Percentiles rank a stretch among this genome's conserved stretches.
Evolutionary conservation across 2,797 vertebrate species (phyloP).

Genomic region (Darevskia nairensis): DNA sequence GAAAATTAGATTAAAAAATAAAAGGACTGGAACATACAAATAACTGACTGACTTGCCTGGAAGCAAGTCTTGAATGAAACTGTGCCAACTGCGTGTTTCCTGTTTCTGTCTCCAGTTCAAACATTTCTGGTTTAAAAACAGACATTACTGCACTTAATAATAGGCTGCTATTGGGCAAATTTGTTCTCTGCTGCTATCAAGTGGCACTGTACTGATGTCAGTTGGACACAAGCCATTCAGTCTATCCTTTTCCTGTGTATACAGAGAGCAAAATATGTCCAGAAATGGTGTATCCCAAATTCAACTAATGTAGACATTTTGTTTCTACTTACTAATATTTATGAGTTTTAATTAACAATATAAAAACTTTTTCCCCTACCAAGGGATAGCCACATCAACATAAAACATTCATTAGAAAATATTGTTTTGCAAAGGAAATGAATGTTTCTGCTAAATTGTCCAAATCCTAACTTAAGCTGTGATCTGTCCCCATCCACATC

Average conservation of each 20-base stretch:
- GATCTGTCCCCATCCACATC: neutral
- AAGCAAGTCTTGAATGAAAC: constrained; percentile 47
- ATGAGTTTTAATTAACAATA: neutral
- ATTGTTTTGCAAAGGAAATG: constrained; percentile 30
- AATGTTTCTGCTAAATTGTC: neutral
- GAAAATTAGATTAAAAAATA: constrained; percentile 49
- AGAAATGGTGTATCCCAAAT: neutral
- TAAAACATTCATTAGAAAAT: neutral
- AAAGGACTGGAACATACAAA: constrained; percentile 35
- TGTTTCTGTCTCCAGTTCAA: constrained; percentile 56
- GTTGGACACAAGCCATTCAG: constrained; percentile 40
- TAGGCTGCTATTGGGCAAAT: constrained; percentile 49
- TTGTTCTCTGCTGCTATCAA: constrained; percentile 44
- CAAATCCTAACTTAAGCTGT: neutral
- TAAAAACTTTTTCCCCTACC: neutral
- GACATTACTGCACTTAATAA: constrained; percentile 54
- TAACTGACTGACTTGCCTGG: constrained; percentile 36
- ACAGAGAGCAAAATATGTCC: constrained; percentile 38
- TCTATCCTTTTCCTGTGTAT: constrained; percentile 34
- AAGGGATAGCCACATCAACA: neutral
- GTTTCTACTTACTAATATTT: neutral
- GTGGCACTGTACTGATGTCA: constrained; percentile 25
- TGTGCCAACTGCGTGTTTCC: constrained; percentile 34
- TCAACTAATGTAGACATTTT: constrained; percentile 30
- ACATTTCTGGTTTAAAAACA: constrained; percentile 58